Evolutionary conservation across 2,888 invertebrate genomes (phyloP), one percentile per base, ranked within the genome.

Genomic region (Thecocarcelia acutangulata): DNA sequence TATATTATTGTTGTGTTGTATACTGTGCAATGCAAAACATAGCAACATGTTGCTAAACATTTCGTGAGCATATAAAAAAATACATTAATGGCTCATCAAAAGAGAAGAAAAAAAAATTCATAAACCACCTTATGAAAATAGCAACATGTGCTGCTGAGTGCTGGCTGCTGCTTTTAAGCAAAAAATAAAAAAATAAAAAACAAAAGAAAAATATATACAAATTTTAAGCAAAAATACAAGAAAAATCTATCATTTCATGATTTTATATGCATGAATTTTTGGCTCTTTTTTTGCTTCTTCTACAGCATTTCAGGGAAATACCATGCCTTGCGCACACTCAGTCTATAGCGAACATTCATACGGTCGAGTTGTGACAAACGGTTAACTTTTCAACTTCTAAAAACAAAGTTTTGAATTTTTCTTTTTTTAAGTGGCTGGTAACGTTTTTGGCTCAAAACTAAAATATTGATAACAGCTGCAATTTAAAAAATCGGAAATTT

Each of bases 261-360:
- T 66, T 83, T 77, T 77, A 42, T 75, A 58, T 63, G 63, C 58
- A 50, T 72, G 58, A 42, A 70, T 72, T 70, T n/a, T 77, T 76
- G 50, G 21, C 21, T 50, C 63, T 59, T 52, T 58, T 42, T 69
- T 68, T 42, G n/a, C 56, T 37, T 59, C 68, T 69, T 64, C 68
- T 70, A 58, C 48, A 40, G 58, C 81, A 70, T 81, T 85, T 85
- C 85, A 83, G 84, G 84, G 83, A 85, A 85, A 84, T 78, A 61
- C 73, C 80, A 64, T 73, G 64, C 83, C 63, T 84, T 75, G 80
- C 79, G 77, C 74, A 77, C 24, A 84, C 82, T 87, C 87, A 89
- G 88, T 89, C 87, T 88, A 86, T 85, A 87, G 85, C 86, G 87
- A 87, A 85, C 86, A 83, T 87, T 89, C 88, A 87, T 85, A 86